A percentile compares a stretch with the other conserved stretches of the same genome.
These are phyloP conservation scores for Pyxicephalus adspersus DNA, from an alignment of 2,113 vertebrate species.

Conservation along the genomic window DNA sequence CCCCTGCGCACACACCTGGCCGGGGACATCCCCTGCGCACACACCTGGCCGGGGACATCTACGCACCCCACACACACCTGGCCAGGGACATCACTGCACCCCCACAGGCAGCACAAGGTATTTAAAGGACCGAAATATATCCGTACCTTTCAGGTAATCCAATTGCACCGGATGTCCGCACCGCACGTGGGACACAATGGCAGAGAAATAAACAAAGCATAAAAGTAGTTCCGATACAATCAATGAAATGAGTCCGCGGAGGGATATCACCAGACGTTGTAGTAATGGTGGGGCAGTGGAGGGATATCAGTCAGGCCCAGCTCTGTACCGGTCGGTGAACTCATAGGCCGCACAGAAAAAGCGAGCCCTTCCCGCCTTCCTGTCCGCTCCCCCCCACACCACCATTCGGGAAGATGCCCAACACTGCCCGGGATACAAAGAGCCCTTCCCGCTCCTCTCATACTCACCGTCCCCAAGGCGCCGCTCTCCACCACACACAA, in stretches of 20 bases:
- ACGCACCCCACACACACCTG: no score
- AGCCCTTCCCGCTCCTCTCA: not conserved
- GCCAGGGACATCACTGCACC: no score
- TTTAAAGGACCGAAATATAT: no score
- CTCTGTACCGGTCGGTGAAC: not conserved
- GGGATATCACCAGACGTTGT: no score
- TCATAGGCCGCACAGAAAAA: not conserved
- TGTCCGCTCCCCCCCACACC: not conserved
- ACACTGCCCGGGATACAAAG: not conserved
- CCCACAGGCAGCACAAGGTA: not conserved
- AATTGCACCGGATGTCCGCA: no score
- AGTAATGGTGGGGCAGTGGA: not conserved
- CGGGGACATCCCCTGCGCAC: no score
- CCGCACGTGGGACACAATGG: no score
- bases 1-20: no score
- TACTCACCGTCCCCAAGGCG: not conserved
- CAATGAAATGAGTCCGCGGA: not conserved
- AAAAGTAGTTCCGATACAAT: not conserved
- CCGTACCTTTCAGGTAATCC: no score
- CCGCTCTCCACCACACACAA: not conserved
- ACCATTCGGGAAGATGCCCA: rapidly evolving
- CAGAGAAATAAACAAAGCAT: not conserved
- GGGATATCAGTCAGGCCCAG: not conserved
- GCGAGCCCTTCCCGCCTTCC: no score
- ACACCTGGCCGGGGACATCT: no score